Conservation (phyloP, 1,140 invertebrate species). For the Platyura marginata region DNA sequence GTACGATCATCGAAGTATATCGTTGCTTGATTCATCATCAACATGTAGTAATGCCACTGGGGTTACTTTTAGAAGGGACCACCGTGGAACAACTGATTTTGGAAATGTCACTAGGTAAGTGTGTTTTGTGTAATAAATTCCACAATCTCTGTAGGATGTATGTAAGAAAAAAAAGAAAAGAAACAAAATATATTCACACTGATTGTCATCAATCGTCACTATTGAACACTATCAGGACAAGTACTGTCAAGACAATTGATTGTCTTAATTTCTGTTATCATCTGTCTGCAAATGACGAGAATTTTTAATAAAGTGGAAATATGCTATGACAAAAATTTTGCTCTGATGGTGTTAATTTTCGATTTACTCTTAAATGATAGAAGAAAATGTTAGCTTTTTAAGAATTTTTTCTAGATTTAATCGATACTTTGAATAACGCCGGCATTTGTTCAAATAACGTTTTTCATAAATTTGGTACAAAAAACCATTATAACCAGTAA, state of each 20-base stretch:
- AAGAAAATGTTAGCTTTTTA: too few relatives aligned
- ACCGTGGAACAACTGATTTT: not conserved
- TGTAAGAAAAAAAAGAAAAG: too few relatives aligned
- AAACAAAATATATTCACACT: not conserved
- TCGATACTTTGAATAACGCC: too few relatives aligned
- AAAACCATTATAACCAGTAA: too few relatives aligned
- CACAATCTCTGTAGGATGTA: not conserved
- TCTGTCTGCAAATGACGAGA: too few relatives aligned
- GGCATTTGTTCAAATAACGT: too few relatives aligned
- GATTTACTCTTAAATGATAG: too few relatives aligned
- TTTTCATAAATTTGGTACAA: too few relatives aligned
- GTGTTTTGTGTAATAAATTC: not conserved
- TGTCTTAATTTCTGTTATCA: not conserved
- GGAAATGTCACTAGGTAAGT: slow-evolving; percentile 14
- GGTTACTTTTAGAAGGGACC: not conserved
- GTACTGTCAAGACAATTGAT: not conserved
- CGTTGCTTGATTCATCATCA: slow-evolving; percentile 3
- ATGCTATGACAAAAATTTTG: too few relatives aligned
- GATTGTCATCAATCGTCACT: not conserved
- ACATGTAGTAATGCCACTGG: not conserved
- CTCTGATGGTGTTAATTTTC: too few relatives aligned
- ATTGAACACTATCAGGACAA: not conserved
- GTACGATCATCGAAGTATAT: slow-evolving; percentile 22
- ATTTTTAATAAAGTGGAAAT: too few relatives aligned
- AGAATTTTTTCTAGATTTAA: too few relatives aligned